Percentiles rank a stretch among this genome's conserved stretches.
phyloP scores from a whole-genome alignment of 2,797 vertebrate species.

The Bradypodion pumilum region DNA sequence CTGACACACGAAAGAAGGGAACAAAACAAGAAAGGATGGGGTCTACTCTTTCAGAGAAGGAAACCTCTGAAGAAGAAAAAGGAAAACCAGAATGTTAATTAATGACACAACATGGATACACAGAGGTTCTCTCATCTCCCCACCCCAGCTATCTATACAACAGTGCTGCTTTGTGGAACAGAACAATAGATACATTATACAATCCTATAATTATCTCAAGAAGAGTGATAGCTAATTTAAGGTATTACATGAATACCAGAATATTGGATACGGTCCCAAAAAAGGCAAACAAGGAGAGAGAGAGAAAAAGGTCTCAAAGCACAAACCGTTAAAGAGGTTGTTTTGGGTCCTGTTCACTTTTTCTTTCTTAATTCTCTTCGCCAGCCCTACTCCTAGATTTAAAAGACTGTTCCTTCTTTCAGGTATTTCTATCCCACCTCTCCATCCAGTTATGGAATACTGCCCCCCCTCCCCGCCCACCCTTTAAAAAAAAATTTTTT shows the following conservation, averaged over 20 bases:
- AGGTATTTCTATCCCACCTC: slow-evolving; percentile 45
- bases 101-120: slow-evolving; percentile 52
- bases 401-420: slow-evolving; percentile 61
- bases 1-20: slow-evolving; percentile 38
- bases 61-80: slow-evolving; percentile 38
- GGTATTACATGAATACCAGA: slow-evolving; percentile 68
- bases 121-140: slow-evolving; percentile 60
- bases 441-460: slow-evolving; percentile 47
- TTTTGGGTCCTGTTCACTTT: slow-evolving; percentile 52
- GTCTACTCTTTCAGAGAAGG: slow-evolving; percentile 24
- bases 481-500: too few species aligned
- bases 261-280: slow-evolving; percentile 69
- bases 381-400: slow-evolving; percentile 40
- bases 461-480: too few species aligned
- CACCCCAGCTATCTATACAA: slow-evolving; percentile 54
- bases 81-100: slow-evolving; percentile 56
- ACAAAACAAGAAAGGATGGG: slow-evolving; percentile 28
- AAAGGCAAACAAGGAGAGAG: slow-evolving; percentile 55
- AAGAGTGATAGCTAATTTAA: slow-evolving; percentile 75
- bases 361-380: slow-evolving; percentile 38
- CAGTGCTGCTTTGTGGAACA: slow-evolving; percentile 74
- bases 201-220: slow-evolving; percentile 76
- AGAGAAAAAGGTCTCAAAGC: slow-evolving; percentile 56
- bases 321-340: slow-evolving; percentile 63
- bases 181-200: slow-evolving; percentile 80